These are phyloP conservation scores for Tinamus major DNA, from an alignment of 2,797 vertebrate genomes.

Conservation along the genomic window DNA sequence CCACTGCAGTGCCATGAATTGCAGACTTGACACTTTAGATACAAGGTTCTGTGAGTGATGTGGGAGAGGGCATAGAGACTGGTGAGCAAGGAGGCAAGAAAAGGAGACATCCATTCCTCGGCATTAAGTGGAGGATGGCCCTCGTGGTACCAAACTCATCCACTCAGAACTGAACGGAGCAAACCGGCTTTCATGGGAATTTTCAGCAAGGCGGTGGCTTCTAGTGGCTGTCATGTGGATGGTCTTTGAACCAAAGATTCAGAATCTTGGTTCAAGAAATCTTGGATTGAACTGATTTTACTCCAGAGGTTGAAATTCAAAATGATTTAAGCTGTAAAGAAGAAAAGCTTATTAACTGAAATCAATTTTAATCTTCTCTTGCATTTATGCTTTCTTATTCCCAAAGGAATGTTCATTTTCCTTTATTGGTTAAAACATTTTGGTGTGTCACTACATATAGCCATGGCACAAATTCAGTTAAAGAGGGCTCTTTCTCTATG, in stretches of 20 bases:
- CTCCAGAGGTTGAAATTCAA: not conserved
- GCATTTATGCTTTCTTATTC: not conserved
- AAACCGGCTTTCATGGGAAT: not conserved
- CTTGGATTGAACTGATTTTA: not conserved
- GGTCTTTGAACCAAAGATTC: not conserved
- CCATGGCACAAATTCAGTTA: not conserved
- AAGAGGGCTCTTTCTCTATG: slow-evolving; percentile 6
- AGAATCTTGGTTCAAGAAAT: not conserved
- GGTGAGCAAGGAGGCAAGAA: not conserved
- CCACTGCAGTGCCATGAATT: not conserved
- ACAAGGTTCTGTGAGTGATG: not conserved
- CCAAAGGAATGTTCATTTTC: slow-evolving; percentile 28
- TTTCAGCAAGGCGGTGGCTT: not conserved
- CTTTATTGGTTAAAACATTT: not conserved
- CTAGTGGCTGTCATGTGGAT: not conserved
- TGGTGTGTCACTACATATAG: not conserved
- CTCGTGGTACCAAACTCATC: not conserved
- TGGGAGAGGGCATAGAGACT: not conserved
- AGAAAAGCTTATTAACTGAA: slow-evolving; percentile 55
- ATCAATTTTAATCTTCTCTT: slow-evolving; percentile 9
- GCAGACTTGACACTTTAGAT: not conserved
- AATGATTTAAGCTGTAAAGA: slow-evolving; percentile 18
- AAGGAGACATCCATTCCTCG: not conserved
- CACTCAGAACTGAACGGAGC: not conserved
- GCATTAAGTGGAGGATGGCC: not conserved